A percentile compares a stretch with the other conserved stretches of the same genome.
phyloP scores from a whole-genome alignment of 1,140 invertebrate species.

The Cepaea nemoralis region DNA sequence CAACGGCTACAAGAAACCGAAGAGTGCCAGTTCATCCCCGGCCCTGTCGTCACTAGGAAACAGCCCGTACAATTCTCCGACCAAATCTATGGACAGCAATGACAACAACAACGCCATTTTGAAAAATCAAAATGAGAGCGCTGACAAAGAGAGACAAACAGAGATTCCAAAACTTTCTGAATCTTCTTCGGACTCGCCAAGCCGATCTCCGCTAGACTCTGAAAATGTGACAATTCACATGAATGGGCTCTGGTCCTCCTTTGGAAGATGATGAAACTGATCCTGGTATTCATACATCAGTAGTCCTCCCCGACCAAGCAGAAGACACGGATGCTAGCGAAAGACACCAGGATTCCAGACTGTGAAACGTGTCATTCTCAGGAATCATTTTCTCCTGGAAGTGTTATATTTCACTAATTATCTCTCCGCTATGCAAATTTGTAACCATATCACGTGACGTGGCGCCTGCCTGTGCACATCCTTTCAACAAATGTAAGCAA shows the following conservation, averaged over 20 bases:
- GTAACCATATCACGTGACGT: too few species aligned
- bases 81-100: background rate
- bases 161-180: background rate
- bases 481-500: too few species aligned
- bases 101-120: conserved; percentile 17
- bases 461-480: too few species aligned
- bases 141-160: background rate
- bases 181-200: background rate
- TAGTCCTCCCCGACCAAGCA: background rate
- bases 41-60: background rate
- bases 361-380: background rate
- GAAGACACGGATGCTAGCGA: background rate
- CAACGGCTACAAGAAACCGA: conserved; percentile 22
- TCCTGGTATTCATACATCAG: background rate
- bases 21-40: background rate
- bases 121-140: background rate
- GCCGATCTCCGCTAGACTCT: background rate
- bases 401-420: background rate
- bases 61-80: background rate
- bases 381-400: too few species aligned
- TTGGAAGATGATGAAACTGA: background rate
- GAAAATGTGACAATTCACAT: conserved; percentile 16
- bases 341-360: background rate
- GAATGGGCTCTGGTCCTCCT: conserved; percentile 24
- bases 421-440: background rate